phyloP scores from a whole-genome alignment of 2,797 vertebrate genomes.

The Novumbra hubbsi region DNA sequence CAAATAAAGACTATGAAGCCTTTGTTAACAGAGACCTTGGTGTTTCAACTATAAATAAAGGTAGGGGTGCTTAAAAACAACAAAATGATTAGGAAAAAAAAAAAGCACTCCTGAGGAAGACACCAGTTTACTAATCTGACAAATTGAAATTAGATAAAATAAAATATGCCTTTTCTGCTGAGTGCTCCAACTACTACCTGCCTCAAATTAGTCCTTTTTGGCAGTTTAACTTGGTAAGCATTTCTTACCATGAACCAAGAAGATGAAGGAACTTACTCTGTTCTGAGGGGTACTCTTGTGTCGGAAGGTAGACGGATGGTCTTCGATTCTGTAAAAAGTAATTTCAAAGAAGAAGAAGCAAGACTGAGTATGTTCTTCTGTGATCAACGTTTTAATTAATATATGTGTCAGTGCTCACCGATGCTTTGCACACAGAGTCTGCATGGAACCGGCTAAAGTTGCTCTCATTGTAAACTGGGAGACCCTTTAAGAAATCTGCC shows the following conservation, averaged over 20 bases:
- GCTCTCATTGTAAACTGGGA: slow-evolving; percentile 98
- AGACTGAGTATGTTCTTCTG: background rate
- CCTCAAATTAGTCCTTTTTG: no score
- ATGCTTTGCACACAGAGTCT: slow-evolving; percentile 98
- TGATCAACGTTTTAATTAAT: background rate
- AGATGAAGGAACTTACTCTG: slow-evolving; percentile 81
- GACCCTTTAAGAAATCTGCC: slow-evolving; percentile 98
- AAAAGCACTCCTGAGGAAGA: no score
- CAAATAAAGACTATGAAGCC: background rate
- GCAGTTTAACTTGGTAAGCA: no score
- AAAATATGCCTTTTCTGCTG: no score
- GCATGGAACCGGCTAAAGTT: slow-evolving; percentile 98
- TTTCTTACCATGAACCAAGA: background rate
- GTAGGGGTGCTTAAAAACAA: no score
- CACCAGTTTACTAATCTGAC: no score
- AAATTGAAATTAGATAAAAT: no score
- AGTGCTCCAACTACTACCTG: no score
- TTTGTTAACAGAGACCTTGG: no score
- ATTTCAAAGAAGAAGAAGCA: background rate
- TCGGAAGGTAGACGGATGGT: slow-evolving; percentile 94
- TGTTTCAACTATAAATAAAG: no score
- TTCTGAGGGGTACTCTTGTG: slow-evolving; percentile 93
- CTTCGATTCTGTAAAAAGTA: slow-evolving; percentile 84
- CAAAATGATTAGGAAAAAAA: no score
- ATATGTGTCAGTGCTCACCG: slow-evolving; percentile 74